These are phyloP conservation scores for Rhynchophorus ferrugineus DNA, from an alignment of 1,140 invertebrate genomes.

Conservation along the genomic window DNA sequence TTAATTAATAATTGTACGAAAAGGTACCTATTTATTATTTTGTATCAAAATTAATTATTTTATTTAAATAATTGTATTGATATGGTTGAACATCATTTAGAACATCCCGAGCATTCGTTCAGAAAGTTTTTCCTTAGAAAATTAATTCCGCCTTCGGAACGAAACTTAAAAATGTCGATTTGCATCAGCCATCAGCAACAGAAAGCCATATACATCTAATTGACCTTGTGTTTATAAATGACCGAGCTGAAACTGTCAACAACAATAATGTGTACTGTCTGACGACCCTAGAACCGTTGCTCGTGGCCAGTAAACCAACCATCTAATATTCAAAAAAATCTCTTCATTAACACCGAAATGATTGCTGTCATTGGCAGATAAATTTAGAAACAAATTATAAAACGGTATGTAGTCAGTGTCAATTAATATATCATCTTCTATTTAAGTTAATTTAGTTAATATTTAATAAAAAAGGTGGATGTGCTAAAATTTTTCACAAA, in stretches of 20 bases:
- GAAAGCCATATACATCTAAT: conserved; percentile 32
- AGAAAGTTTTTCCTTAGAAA: conserved; percentile 5
- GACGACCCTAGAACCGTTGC: conserved; percentile 24
- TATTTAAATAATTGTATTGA: too few species aligned
- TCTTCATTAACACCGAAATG: conserved; percentile 39
- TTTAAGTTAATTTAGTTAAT: too few species aligned
- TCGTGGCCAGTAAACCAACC: conserved; percentile 31
- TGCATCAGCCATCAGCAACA: conserved; percentile 19
- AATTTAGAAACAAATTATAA: too few species aligned
- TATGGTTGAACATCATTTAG: too few species aligned
- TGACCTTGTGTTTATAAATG: conserved; percentile 38
- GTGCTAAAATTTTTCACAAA: too few species aligned
- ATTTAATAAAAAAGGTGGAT: too few species aligned
- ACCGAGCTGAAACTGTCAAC: conserved; percentile 35
- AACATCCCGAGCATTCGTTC: too few species aligned
- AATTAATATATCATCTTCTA: too few species aligned
- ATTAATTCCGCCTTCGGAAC: conserved; percentile 16
- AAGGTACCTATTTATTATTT: too few species aligned
- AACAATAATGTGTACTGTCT: conserved; percentile 37
- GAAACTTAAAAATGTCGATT: conserved; percentile 24
- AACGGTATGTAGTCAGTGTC: too few species aligned
- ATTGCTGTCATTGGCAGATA: conserved; percentile 35
- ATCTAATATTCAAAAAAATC: conserved; percentile 35
- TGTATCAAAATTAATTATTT: too few species aligned
- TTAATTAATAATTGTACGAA: too few species aligned